These are phyloP conservation scores for Microctonus aethiopoides DNA, from an alignment of 2,888 invertebrate genomes.

Conservation along the genomic window DNA sequence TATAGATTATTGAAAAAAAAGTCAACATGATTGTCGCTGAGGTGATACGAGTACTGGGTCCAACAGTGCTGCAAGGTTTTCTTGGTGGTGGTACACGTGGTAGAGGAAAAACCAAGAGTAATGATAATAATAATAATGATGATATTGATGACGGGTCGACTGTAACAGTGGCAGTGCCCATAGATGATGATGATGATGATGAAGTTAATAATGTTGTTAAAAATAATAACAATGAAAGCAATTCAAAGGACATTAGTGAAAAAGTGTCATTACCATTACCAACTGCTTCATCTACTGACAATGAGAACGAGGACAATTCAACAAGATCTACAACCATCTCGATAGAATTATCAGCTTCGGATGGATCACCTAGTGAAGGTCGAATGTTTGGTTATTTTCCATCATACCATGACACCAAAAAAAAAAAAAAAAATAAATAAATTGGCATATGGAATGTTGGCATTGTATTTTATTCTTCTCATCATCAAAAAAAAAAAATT, in stretches of 20 bases:
- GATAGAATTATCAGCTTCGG: conserved; percentile 57
- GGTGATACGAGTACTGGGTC: conserved; percentile 81
- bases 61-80: conserved; percentile 75
- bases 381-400: conserved; percentile 7
- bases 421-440: conserved; percentile 17
- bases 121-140: conserved; percentile 41
- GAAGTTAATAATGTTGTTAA: conserved; percentile 69
- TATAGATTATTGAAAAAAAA: conserved; percentile 79
- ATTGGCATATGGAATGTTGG: not conserved
- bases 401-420: conserved; percentile 27
- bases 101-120: conserved; percentile 58
- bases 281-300: conserved; percentile 73
- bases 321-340: conserved; percentile 68
- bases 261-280: conserved; percentile 74
- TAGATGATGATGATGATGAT: conserved; percentile 63
- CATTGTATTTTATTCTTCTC: not conserved
- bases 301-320: conserved; percentile 53
- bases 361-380: not conserved
- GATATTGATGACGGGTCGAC: conserved; percentile 60
- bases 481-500: not conserved
- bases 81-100: conserved; percentile 69
- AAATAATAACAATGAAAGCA: conserved; percentile 54
- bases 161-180: conserved; percentile 62
- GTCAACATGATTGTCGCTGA: conserved; percentile 79
- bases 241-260: conserved; percentile 57